Evolutionary conservation across 37 sponge, comb jelly and placozoan genomes (phyloP).

Genomic region (Aphrocallistes beatrix): DNA sequence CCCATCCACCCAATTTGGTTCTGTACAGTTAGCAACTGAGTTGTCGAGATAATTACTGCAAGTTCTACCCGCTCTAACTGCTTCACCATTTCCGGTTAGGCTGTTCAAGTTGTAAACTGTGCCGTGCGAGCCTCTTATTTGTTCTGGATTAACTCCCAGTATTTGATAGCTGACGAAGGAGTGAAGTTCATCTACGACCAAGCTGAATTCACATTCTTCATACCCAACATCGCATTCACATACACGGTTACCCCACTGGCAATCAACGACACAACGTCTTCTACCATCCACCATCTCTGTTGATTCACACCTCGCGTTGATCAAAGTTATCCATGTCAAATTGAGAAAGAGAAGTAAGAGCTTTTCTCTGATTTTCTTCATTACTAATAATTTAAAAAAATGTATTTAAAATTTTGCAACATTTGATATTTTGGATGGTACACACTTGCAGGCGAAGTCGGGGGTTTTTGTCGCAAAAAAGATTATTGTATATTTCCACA

Average conservation of each 20-base stretch:
- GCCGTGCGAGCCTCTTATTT: background rate
- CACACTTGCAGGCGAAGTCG: no score
- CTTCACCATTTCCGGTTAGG: background rate
- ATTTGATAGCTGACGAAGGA: background rate
- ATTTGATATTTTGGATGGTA: no score
- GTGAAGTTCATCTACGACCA: background rate
- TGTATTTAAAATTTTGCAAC: no score
- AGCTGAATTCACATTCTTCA: background rate
- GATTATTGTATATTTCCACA: no score
- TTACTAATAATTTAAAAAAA: no score
- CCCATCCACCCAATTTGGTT: slow-evolving; percentile 43
- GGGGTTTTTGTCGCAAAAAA: no score
- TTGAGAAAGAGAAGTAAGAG: background rate
- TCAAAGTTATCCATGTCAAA: background rate
- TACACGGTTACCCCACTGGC: background rate
- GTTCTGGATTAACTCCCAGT: background rate
- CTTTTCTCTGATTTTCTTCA: background rate
- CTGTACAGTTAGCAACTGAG: slow-evolving; percentile 17
- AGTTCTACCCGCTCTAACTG: background rate
- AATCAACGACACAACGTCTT: background rate
- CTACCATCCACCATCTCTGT: background rate
- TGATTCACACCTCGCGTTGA: background rate
- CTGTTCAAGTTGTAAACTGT: background rate
- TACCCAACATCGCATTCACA: background rate
- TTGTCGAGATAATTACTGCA: background rate